Evolutionary conservation across 2,888 invertebrate genomes (phyloP).

Genomic region (Achlya flavicornis): DNA sequence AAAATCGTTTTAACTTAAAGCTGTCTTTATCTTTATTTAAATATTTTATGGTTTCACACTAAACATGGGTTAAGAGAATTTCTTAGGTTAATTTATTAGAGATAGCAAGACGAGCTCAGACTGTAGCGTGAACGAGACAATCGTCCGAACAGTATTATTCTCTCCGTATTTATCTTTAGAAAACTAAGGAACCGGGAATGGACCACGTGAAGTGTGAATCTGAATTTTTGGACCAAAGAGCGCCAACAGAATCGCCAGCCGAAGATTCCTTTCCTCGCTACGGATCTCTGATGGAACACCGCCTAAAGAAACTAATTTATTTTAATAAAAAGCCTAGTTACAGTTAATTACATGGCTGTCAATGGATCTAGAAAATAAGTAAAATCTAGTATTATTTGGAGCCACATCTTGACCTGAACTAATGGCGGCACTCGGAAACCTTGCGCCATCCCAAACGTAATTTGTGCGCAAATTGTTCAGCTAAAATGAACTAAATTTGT

Average conservation of each 20-base stretch:
- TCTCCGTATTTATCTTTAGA: too few relatives aligned
- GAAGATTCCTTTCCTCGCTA: too few relatives aligned
- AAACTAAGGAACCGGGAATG: too few relatives aligned
- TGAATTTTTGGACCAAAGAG: too few relatives aligned
- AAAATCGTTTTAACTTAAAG: not conserved
- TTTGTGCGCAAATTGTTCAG: conserved; percentile 1
- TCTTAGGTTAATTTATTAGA: not conserved
- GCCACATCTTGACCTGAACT: conserved; percentile 10
- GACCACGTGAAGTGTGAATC: too few relatives aligned
- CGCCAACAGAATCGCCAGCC: too few relatives aligned
- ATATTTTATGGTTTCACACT: not conserved
- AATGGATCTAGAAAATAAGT: conserved; percentile 2
- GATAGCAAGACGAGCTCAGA: too few relatives aligned
- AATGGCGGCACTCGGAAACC: not conserved
- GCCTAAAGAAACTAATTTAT: too few relatives aligned
- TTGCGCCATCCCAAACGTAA: conserved; percentile 10
- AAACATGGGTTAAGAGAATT: not conserved
- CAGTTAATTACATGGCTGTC: not conserved
- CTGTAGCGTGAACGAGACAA: too few relatives aligned
- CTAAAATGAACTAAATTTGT: not conserved
- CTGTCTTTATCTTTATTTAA: not conserved
- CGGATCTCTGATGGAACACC: too few relatives aligned
- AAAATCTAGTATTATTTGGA: not conserved
- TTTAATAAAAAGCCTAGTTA: too few relatives aligned
- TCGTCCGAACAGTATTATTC: too few relatives aligned